Base-by-base conservation (phyloP, 2,113 vertebrate genomes). In the Salvelinus namaycush region DNA sequence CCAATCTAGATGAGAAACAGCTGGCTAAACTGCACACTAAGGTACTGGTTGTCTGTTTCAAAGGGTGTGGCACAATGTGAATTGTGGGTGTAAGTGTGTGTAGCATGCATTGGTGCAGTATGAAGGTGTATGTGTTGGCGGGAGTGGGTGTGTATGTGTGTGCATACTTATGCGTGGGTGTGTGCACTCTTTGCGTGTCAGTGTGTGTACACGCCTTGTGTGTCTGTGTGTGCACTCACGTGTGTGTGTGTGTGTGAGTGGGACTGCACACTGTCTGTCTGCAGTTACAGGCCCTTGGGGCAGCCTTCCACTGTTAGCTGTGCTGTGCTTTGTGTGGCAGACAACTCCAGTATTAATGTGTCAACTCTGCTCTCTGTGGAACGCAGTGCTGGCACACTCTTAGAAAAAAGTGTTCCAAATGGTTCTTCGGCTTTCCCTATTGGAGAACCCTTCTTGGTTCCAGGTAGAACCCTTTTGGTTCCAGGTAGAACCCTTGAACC, bases 21-120 rank as follows among this genome's bases (percentile, higher is more conserved):
- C 89, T 99, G 92, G 97, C 96, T 85, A 99, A 99, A 85, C 90
- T 99, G 78, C 97, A 99, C 86, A 97, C 96, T 0, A 99, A 99
- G 97, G 98, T 98, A 86, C n/a, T 54, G 51, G 60, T 59, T 60
- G 62, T 31, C 31, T 67, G 44, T 72, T 54, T 72, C 27, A 54
- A 24, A 68, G 48, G 70, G 57, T 59, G 5, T 70, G 67, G 60
- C n/a, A 20, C 13, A 59, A 31, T 76, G 44, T 31, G 26, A 14
- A 9, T 72, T 75, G 66, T 68, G 9, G 20, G 69, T 71, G 0
- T 76, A 39, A 39, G 13, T 71, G 11, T 54, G 26, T 73, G 26
- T 39, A 5, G 72, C 54, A 18, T 72, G 70, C 54, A 24, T 44
- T 5, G 13, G 20, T 72, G 11, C 54, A 11, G 26, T 65, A 13